These are phyloP conservation scores for Thalpophila matura DNA, from an alignment of 2,888 invertebrate species.

Conservation along the genomic window DNA sequence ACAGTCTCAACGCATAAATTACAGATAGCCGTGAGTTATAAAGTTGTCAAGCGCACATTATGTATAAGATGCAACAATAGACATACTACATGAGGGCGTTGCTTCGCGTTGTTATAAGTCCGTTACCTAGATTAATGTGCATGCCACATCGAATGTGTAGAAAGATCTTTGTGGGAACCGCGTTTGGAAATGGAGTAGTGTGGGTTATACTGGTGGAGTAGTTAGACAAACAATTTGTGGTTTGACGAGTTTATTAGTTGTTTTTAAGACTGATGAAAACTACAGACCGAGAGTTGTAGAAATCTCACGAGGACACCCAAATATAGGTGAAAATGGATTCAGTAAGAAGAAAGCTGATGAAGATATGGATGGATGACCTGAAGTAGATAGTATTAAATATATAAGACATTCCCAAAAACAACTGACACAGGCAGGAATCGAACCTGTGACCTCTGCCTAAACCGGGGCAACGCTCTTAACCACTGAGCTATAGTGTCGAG, in stretches of 20 bases:
- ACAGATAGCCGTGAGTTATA: slow-evolving; percentile 68
- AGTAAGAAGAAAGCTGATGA: not conserved
- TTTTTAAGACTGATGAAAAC: not conserved
- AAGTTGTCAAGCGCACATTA: slow-evolving; percentile 72
- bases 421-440: no score
- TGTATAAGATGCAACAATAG: slow-evolving; percentile 75
- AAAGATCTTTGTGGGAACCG: slow-evolving; percentile 88
- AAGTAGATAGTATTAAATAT: not conserved
- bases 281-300: not conserved
- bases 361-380: not conserved
- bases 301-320: not conserved
- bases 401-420: no score
- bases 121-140: slow-evolving; percentile 88
- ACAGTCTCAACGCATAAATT: slow-evolving; percentile 57
- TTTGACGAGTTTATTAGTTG: slow-evolving; percentile 37
- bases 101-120: slow-evolving; percentile 73
- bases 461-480: no score
- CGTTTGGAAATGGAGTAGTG: slow-evolving; percentile 80
- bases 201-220: slow-evolving; percentile 59
- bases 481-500: no score
- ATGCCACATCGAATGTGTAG: slow-evolving; percentile 86
- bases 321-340: not conserved
- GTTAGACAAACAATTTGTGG: slow-evolving; percentile 38
- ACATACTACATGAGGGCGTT: slow-evolving; percentile 72
- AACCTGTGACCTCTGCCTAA: no score